Percentiles rank a stretch among this genome's conserved stretches.
Conservation (phyloP, 2,888 invertebrate genomes). For the Polymixis lichenea region DNA sequence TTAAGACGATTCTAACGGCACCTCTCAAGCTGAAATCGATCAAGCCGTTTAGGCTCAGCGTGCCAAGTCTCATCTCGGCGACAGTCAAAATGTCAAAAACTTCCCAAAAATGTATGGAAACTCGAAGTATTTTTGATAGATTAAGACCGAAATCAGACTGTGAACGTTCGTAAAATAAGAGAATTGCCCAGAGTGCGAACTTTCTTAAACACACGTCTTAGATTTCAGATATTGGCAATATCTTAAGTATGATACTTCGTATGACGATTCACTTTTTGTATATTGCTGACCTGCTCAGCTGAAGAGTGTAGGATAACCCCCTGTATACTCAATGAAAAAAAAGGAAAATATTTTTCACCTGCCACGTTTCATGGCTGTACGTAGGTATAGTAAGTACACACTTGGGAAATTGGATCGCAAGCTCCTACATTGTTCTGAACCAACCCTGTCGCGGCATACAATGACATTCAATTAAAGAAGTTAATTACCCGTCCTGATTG, state of each 20-base stretch:
- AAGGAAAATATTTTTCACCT: slow-evolving; percentile 35
- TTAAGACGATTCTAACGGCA: too few relatives aligned
- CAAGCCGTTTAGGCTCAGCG: too few relatives aligned
- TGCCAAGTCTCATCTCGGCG: too few relatives aligned
- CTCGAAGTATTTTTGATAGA: background rate
- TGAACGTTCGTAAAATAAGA: background rate
- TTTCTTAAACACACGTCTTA: too few relatives aligned
- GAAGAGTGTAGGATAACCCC: background rate
- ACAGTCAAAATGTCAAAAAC: background rate
- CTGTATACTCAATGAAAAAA: slow-evolving; percentile 15
- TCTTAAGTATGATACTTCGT: background rate
- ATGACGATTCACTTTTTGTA: background rate
- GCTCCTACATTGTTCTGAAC: slow-evolving; percentile 44
- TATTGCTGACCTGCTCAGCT: background rate
- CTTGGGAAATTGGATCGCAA: slow-evolving; percentile 54
- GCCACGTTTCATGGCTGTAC: slow-evolving; percentile 8
- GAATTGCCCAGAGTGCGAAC: too few relatives aligned
- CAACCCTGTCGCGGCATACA: slow-evolving; percentile 35
- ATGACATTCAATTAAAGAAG: slow-evolving; percentile 55
- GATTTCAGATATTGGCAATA: too few relatives aligned
- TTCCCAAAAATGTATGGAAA: too few relatives aligned
- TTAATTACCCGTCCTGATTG: slow-evolving; percentile 55
- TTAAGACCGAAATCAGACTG: background rate
- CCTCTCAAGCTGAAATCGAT: too few relatives aligned
- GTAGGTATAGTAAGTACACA: slow-evolving; percentile 28